Percentiles rank a stretch among this genome's conserved stretches.
These are phyloP conservation scores for Apamea sordens DNA, from an alignment of 2,888 invertebrate genomes.

Conservation along the genomic window DNA sequence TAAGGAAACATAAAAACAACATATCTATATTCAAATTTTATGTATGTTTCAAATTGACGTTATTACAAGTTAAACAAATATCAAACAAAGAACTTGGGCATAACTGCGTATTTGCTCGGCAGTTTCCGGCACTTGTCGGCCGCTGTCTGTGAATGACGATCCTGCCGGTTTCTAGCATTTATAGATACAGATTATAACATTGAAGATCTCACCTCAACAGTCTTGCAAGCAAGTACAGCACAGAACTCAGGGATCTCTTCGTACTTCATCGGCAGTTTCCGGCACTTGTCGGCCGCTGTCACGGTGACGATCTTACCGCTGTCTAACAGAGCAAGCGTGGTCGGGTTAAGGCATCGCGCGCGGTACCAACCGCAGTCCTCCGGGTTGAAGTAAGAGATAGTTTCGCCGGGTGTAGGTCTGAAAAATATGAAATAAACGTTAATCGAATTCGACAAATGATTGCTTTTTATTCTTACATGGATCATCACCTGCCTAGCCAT, in stretches of 20 bases:
- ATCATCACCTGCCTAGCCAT: too few species aligned
- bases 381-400: constrained; percentile 75
- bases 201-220: constrained; percentile 66
- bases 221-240: constrained; percentile 69
- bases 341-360: constrained; percentile 74
- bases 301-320: constrained; percentile 66
- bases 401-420: constrained; percentile 78
- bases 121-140: constrained; percentile 65
- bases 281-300: constrained; percentile 55
- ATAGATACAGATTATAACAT: too few species aligned
- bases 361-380: constrained; percentile 83
- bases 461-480: too few species aligned
- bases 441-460: too few species aligned
- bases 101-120: constrained; percentile 63
- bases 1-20: too few species aligned
- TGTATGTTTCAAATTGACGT: too few species aligned
- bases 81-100: constrained; percentile 79
- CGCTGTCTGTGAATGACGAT: constrained; percentile 56
- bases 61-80: too few species aligned
- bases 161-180: constrained; percentile 75
- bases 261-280: constrained; percentile 69
- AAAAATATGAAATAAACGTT: too few species aligned
- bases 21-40: too few species aligned
- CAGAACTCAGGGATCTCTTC: constrained; percentile 78
- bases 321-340: constrained; percentile 78